Percentiles rank a stretch among this genome's conserved stretches.
Evolutionary conservation across 2,797 vertebrate genomes (phyloP).

Genomic region (Acanthornis magna): DNA sequence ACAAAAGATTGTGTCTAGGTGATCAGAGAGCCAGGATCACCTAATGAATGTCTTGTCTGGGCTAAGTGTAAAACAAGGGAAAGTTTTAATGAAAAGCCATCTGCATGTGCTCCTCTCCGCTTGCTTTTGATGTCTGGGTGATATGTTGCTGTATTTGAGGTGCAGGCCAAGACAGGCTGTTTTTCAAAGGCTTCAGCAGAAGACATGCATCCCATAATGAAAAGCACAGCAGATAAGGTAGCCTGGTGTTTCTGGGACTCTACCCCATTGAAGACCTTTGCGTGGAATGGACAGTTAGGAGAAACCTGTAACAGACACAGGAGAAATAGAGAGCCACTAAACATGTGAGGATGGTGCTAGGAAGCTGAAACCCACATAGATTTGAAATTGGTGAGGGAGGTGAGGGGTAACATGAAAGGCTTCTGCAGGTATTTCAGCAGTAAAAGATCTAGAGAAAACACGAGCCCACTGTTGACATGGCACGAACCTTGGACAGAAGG

Average conservation of each 20-base stretch:
- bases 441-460: not conserved
- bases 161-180: not conserved
- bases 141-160: not conserved
- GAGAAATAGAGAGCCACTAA: not conserved
- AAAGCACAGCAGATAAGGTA: not conserved
- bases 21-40: not conserved
- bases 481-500: not conserved
- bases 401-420: not conserved
- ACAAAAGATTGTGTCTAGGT: not conserved
- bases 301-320: not conserved
- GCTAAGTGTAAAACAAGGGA: not conserved
- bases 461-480: not conserved
- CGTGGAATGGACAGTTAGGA: not conserved
- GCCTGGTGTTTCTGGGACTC: not conserved
- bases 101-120: not conserved
- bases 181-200: not conserved
- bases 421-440: not conserved
- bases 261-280: fast-evolving
- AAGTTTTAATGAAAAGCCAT: not conserved
- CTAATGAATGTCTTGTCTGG: not conserved
- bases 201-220: not conserved
- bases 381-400: not conserved
- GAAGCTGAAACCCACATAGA: not conserved
- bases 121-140: not conserved
- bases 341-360: fast-evolving